Evolutionary conservation across 2,113 vertebrate species (phyloP).

Genomic region (Natator depressus): DNA sequence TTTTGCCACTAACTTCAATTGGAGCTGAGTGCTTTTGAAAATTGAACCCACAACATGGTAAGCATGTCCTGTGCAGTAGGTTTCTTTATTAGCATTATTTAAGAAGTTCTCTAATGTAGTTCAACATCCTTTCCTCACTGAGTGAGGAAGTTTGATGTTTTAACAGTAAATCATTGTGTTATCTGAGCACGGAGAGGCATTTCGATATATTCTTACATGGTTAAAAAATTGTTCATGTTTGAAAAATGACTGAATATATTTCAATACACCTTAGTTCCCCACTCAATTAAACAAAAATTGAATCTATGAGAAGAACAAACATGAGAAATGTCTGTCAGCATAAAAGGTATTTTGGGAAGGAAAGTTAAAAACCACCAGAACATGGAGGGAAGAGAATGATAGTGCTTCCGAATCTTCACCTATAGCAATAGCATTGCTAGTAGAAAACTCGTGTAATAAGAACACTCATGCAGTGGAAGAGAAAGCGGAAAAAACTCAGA

Average conservation of each 20-base stretch:
- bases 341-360: neutral
- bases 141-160: neutral
- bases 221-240: neutral
- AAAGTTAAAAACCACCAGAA: neutral
- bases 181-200: neutral
- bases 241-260: neutral
- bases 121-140: neutral
- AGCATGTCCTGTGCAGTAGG: neutral
- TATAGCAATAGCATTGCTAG: neutral
- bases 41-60: slow-evolving; percentile 25
- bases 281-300: neutral
- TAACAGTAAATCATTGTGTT: neutral
- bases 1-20: neutral
- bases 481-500: slow-evolving; percentile 26
- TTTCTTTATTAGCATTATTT: neutral
- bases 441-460: neutral
- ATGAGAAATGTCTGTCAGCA: neutral
- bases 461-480: neutral
- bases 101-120: neutral
- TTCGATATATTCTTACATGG: neutral
- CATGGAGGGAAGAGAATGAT: neutral
- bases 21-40: slow-evolving; percentile 51
- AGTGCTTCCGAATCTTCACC: neutral
- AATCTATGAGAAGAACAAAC: neutral
- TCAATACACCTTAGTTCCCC: neutral